Conservation (phyloP, 2,113 vertebrate species). For the Istiophorus platypterus region DNA sequence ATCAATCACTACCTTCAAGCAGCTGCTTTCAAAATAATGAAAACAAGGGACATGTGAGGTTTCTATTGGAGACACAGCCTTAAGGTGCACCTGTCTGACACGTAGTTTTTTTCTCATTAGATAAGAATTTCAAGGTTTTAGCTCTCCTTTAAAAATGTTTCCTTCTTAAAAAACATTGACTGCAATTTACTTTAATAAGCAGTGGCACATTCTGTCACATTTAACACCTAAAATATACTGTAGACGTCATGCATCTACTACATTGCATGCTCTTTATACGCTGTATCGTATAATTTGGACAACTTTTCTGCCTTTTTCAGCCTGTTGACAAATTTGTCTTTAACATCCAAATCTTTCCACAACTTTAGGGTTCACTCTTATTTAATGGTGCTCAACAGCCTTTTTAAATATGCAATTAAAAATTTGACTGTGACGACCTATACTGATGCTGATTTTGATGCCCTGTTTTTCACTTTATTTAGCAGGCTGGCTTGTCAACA, state of each 20-base stretch:
- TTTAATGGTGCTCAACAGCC: neutral
- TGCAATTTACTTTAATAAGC: neutral
- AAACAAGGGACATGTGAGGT: conserved; percentile 15
- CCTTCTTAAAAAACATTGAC: neutral
- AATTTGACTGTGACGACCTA: neutral
- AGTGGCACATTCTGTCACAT: neutral
- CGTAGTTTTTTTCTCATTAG: neutral
- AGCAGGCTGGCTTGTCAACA: neutral
- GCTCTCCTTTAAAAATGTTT: neutral
- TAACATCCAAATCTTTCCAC: neutral
- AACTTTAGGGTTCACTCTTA: neutral
- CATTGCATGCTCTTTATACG: neutral
- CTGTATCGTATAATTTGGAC: neutral
- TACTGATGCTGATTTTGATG: neutral
- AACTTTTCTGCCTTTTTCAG: neutral
- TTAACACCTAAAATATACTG: neutral
- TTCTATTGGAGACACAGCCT: conserved; percentile 10
- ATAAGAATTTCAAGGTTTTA: conserved; percentile 16
- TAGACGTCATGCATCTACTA: neutral
- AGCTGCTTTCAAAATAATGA: conserved; percentile 40
- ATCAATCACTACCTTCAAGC: conserved; percentile 32
- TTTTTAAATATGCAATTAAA: too few relatives aligned
- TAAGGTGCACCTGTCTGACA: conserved; percentile 2
- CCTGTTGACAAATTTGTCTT: neutral
- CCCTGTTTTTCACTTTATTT: neutral